phyloP scores from a whole-genome alignment of 2,113 vertebrate species.

The Hippocampus comes region DNA sequence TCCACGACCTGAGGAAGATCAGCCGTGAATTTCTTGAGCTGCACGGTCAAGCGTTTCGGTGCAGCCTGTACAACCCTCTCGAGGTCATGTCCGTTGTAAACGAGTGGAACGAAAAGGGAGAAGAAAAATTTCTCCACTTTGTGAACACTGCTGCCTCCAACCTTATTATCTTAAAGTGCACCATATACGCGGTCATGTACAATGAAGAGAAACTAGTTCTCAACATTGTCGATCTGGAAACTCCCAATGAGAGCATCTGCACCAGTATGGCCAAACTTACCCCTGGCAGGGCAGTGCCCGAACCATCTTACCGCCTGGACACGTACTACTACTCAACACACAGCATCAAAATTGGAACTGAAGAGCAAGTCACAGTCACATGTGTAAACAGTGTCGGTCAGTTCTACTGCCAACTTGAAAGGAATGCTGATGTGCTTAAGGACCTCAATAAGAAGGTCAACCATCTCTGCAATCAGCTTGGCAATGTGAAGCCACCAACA shows the following conservation, averaged over 20 bases:
- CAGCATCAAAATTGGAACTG: slow-evolving; percentile 81
- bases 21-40: slow-evolving; percentile 74
- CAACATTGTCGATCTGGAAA: slow-evolving; percentile 86
- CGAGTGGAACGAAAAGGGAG: slow-evolving; percentile 76
- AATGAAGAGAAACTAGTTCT: slow-evolving; percentile 74
- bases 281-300: slow-evolving; percentile 58
- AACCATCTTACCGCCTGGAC: slow-evolving; percentile 71
- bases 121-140: slow-evolving; percentile 77
- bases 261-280: slow-evolving; percentile 70
- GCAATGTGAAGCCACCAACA: slow-evolving; percentile 46
- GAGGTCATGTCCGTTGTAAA: slow-evolving; percentile 66
- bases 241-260: slow-evolving; percentile 85
- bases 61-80: slow-evolving; percentile 85
- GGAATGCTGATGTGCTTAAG: slow-evolving; percentile 70
- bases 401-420: slow-evolving; percentile 87
- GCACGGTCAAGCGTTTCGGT: slow-evolving; percentile 86
- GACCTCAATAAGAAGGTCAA: slow-evolving; percentile 69
- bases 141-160: slow-evolving; percentile 62
- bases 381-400: slow-evolving; percentile 72
- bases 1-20: slow-evolving; percentile 75
- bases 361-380: slow-evolving; percentile 80
- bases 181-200: slow-evolving; percentile 83
- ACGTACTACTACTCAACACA: slow-evolving; percentile 88
- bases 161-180: slow-evolving; percentile 79
- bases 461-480: slow-evolving; percentile 62